phyloP scores from a whole-genome alignment of 2,888 invertebrate species.

The Plebejus melissa region DNA sequence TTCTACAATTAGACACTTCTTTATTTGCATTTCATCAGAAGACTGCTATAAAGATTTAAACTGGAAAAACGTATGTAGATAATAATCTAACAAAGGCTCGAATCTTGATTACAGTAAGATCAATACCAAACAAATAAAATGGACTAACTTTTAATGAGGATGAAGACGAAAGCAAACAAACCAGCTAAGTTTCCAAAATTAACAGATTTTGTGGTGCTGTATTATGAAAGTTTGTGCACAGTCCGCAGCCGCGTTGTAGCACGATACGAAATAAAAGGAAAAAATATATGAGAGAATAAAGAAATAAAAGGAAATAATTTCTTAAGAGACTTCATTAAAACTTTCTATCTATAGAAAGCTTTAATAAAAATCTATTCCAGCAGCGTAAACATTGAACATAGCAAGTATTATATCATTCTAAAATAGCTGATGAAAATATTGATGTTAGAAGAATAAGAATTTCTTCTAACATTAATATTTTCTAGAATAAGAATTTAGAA shows the following conservation, averaged over 20 bases:
- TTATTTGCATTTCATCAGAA: background rate
- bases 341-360: background rate
- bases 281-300: background rate
- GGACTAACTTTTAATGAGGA: background rate
- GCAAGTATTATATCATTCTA: background rate
- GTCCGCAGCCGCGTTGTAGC: background rate
- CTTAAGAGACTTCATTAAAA: constrained; percentile 31
- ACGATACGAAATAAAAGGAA: background rate
- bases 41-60: background rate
- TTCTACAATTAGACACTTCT: constrained; percentile 19
- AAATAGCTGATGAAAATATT: background rate
- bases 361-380: background rate
- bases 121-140: background rate
- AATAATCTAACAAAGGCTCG: background rate
- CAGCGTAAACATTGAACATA: background rate
- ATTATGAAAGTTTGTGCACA: background rate
- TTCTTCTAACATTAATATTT: no score
- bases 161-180: background rate
- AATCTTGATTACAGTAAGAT: background rate
- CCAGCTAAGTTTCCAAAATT: background rate
- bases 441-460: background rate
- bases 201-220: background rate
- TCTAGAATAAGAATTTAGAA: background rate
- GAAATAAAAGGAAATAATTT: constrained; percentile 33
- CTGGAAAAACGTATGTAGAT: background rate